Percentiles rank a stretch among this genome's conserved stretches.
phyloP scores from a whole-genome alignment of 2,113 vertebrate species.

The Cebus imitator region DNA sequence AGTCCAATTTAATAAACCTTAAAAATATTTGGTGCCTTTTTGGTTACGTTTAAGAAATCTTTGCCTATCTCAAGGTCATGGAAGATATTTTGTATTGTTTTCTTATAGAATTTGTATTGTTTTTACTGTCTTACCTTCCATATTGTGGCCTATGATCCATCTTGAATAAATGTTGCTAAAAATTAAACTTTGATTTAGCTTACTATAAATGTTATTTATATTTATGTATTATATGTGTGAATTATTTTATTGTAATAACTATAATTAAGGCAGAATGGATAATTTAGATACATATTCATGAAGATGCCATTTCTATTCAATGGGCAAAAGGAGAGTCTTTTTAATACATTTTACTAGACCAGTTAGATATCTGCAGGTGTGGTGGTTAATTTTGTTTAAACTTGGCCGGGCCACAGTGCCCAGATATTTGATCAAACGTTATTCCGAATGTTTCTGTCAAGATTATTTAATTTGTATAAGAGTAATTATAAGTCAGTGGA shows the following conservation, averaged over 20 bases:
- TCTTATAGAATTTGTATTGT: not conserved
- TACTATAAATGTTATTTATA: not conserved
- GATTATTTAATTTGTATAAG: not conserved
- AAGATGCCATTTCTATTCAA: not conserved
- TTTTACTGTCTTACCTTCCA: not conserved
- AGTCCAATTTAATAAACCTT: not conserved
- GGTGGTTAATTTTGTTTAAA: not conserved
- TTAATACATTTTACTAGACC: not conserved
- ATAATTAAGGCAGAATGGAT: not conserved
- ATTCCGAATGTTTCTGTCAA: not conserved
- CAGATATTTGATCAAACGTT: not conserved
- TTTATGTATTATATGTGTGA: not conserved
- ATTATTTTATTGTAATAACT: not conserved
- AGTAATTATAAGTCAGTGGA: not conserved
- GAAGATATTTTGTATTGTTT: not conserved
- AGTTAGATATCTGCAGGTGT: not conserved
- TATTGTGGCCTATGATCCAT: not conserved
- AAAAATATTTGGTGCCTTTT: not conserved
- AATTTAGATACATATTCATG: not conserved
- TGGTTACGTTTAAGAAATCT: not conserved
- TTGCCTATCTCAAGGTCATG: not conserved
- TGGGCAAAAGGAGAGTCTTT: not conserved
- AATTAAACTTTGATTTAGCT: not conserved
- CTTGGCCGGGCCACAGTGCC: not conserved
- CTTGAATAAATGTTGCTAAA: not conserved